Conservation (phyloP, 2,888 invertebrate genomes). For the Hymenopus coronatus region DNA sequence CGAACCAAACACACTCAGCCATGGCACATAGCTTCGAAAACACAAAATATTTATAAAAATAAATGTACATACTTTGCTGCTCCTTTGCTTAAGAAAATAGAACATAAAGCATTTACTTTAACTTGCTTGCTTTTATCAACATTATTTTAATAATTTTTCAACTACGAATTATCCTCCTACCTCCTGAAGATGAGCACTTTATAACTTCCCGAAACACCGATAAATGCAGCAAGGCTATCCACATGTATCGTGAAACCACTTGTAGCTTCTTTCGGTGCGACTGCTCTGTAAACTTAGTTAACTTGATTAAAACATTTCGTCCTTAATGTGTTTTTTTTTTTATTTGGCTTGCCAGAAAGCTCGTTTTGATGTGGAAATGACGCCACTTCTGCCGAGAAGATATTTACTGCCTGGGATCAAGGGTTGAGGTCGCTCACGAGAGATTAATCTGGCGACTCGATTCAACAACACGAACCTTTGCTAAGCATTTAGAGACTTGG, state of each 20-base stretch:
- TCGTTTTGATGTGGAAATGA: neutral
- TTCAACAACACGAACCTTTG: no score
- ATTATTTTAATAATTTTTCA: no score
- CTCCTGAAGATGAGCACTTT: neutral
- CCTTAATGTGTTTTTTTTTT: neutral
- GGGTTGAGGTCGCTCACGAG: neutral
- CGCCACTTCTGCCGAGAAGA: neutral
- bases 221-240: neutral
- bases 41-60: no score
- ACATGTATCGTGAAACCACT: neutral
- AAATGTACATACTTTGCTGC: no score
- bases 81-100: no score
- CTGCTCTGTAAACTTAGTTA: neutral
- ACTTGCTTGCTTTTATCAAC: no score
- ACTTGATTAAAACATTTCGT: neutral
- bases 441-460: no score
- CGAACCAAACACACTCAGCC: no score
- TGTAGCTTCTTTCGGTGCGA: neutral
- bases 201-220: neutral
- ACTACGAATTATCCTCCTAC: neutral
- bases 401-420: neutral
- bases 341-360: neutral
- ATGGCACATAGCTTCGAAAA: no score
- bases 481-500: no score
- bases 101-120: no score